These are phyloP conservation scores for Polia nebulosa DNA, from an alignment of 2,888 invertebrate genomes.

Conservation along the genomic window DNA sequence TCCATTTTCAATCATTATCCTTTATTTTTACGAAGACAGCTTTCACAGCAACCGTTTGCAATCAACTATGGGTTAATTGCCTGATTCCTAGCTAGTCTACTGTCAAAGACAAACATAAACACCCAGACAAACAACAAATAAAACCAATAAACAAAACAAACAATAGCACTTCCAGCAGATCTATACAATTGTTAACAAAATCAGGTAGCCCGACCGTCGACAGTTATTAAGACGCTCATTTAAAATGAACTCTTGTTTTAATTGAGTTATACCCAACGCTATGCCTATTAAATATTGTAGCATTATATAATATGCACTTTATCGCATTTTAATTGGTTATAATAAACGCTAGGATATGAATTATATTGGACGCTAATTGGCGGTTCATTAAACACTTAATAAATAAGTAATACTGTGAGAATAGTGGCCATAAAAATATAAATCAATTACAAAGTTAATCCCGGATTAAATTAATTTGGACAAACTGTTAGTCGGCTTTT, in stretches of 20 bases:
- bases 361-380: conserved; percentile 56
- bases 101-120: conserved; percentile 1
- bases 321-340: conserved; percentile 59
- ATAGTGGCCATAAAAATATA: conserved; percentile 40
- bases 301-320: conserved; percentile 57
- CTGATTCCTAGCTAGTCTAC: background rate
- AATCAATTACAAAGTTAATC: conserved; percentile 50
- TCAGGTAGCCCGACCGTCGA: conserved; percentile 80
- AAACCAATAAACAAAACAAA: conserved; percentile 35
- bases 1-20: background rate
- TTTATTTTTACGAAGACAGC: too few relatives aligned
- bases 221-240: conserved; percentile 85
- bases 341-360: conserved; percentile 53
- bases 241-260: conserved; percentile 86
- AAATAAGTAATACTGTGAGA: conserved; percentile 24
- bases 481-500: conserved; percentile 14
- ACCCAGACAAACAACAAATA: conserved; percentile 22
- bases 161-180: conserved; percentile 71
- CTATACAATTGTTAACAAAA: conserved; percentile 67
- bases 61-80: background rate
- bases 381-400: conserved; percentile 42
- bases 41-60: too few relatives aligned
- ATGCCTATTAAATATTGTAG: conserved; percentile 76
- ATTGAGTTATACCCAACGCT: conserved; percentile 86
- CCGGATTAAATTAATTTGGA: conserved; percentile 40